Base-by-base conservation (phyloP, 2,113 vertebrate species). In the Takifugu bimaculatus region DNA sequence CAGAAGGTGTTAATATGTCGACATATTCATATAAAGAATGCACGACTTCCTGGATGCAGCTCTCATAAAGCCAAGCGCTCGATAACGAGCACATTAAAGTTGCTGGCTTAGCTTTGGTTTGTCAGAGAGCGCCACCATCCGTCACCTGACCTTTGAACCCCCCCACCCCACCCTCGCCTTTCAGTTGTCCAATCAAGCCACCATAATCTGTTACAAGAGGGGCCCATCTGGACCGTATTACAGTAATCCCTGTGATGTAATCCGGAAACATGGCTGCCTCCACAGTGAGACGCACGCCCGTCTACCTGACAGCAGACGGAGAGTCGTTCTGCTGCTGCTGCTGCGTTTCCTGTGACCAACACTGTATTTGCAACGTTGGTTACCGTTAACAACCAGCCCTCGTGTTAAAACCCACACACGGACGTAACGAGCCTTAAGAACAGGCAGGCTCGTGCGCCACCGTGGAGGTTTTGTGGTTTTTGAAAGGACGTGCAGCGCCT, bases 201-300 rank as follows among this genome's bases (percentile, higher is more conserved):
- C 35, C 70, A 67, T 87, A 88, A 90, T 87, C 85, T 73, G 75
- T 64, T 72, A 79, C 84, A 87, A 85, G 78, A 72, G 52, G 45
- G 69, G 57, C 74, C 88, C 84, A 88, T 88, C 85, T 88, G 87
- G 82, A 79, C 57, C 39, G 84, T 66, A 84, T 88, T 88, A 88
- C 74, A 68, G 27, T 88, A 88, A 90, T 88, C 87, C 82, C 11
- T 44, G 71, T 88, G 85, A 88, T 85, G 83, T 87, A 87, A 89
- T 86, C 79, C 71, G 81, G 72, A 82, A 82, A 82, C 81, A 26
- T 26, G 35, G 75, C 53, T 70, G 81, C 75, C 71, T 70, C 67
- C 56, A 45, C 50, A 63, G 57, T 13, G 47, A 65, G 50, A 29
- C 20, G 4, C 32, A 45, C 68, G 53, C 51, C 72, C 74, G 50